A percentile compares a stretch with the other conserved stretches of the same genome.
These are phyloP conservation scores for Lasius fuliginosus DNA, from an alignment of 2,888 invertebrate genomes.

Conservation along the genomic window DNA sequence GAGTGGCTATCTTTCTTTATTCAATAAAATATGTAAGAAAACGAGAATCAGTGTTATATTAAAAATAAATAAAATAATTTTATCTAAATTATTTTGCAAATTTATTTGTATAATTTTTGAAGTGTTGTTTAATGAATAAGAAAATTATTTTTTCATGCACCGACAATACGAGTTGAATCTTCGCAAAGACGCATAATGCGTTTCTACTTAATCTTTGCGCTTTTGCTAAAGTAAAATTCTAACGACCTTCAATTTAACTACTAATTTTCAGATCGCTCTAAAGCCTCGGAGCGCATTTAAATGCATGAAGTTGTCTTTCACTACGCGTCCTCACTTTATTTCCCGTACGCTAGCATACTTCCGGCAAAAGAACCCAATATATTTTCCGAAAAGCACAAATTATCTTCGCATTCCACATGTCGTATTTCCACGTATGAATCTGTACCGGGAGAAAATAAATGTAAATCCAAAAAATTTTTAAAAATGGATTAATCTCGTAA, in stretches of 20 bases:
- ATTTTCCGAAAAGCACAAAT: constrained; percentile 38
- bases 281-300: constrained; percentile 45
- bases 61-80: background rate
- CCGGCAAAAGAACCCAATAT: constrained; percentile 36
- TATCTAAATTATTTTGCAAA: background rate
- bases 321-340: constrained; percentile 48
- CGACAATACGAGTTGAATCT: background rate
- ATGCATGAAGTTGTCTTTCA: constrained; percentile 51
- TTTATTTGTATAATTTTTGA: background rate
- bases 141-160: background rate
- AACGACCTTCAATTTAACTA: constrained; percentile 51
- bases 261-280: constrained; percentile 44
- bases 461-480: no score
- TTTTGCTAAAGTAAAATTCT: constrained; percentile 40
- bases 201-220: constrained; percentile 39
- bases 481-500: background rate
- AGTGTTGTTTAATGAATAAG: background rate
- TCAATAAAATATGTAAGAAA: background rate
- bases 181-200: background rate
- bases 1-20: background rate
- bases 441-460: constrained; percentile 9
- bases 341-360: constrained; percentile 1
- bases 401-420: constrained; percentile 7
- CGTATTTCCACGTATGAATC: constrained; percentile 21
- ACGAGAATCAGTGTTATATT: background rate